These are phyloP conservation scores for Petromus typicus DNA, from an alignment of 2,113 vertebrate species.

Conservation along the genomic window DNA sequence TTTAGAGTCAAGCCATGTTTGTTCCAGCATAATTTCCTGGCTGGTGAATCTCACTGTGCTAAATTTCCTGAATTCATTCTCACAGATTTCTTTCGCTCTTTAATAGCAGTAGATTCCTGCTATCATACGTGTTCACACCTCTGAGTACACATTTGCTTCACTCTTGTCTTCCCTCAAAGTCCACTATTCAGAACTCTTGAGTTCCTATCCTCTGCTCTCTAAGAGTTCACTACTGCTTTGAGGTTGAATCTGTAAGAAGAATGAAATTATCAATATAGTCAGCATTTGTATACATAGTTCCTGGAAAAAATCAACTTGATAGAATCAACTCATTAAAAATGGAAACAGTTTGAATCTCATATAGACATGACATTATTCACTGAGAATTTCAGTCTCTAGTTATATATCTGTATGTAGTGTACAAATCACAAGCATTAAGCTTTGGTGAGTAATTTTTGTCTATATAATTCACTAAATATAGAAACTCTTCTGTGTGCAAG, in stretches of 20 bases:
- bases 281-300: constrained; percentile 34
- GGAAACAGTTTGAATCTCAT: background rate
- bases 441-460: constrained; percentile 15
- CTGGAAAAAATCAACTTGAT: constrained; percentile 31
- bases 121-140: background rate
- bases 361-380: constrained; percentile 23
- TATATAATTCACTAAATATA: constrained; percentile 11
- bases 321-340: constrained; percentile 48
- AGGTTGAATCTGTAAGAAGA: constrained; percentile 45
- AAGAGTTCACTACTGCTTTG: background rate
- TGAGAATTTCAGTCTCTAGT: background rate
- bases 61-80: background rate
- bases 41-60: background rate
- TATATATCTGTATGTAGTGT: constrained; percentile 37
- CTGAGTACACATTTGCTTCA: background rate
- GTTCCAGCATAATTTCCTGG: background rate
- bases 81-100: background rate
- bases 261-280: background rate
- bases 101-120: background rate
- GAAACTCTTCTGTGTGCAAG: background rate
- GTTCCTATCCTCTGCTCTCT: background rate
- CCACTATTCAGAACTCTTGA: background rate
- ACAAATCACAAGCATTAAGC: background rate
- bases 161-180: background rate
- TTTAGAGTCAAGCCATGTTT: background rate